Evolutionary conservation across 2,113 vertebrate species (phyloP), one percentile per base, ranked within the genome.

Genomic region (Corythaeola cristata): DNA sequence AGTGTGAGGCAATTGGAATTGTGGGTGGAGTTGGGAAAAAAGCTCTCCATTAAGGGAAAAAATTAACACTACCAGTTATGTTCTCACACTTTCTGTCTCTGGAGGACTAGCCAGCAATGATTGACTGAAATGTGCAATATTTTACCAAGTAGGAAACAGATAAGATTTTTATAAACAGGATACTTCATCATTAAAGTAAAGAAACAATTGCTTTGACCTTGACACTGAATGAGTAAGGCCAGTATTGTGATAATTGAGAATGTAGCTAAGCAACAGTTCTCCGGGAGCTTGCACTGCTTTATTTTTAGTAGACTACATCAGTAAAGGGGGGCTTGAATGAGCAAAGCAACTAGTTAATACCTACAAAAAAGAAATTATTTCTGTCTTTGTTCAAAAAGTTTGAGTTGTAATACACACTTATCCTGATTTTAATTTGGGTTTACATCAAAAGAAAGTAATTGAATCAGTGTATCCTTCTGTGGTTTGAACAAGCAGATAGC

Each of bases 161-260:
- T 94, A 97, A 95, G 89, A n/a, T 83, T 95, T 89, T 94, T 92
- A 93, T 96, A 91, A 97, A 96, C 84, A 96, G 92, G 88, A 95
- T 93, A 85, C 95, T 96, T 94, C 89, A 91, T 94, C 69, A 39
- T 79, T 93, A 89, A 93, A 93, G 77, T 68, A 86, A 63, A 82
- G 83, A 89, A 96, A 91, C 96, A 95, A 95, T 97, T 96, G 92
- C 74, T 96, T 96, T 97, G 96, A 96, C 93, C 96, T 97, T 97
- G 96, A 84, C 94, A 90, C 87, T 72, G 81, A 91, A 58, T 90
- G 81, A 84, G 77, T 73, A 69, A 91, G 84, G 71, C 74, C 89
- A 96, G 89, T 92, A 90, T 73, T 93, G 94, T 91, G 91, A 85
- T 91, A 91, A 96, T 91, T 92, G 95, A 91, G 94, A 90, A 89